phyloP scores from a whole-genome alignment of 2,113 vertebrate species.

The Cromileptes altivelis region DNA sequence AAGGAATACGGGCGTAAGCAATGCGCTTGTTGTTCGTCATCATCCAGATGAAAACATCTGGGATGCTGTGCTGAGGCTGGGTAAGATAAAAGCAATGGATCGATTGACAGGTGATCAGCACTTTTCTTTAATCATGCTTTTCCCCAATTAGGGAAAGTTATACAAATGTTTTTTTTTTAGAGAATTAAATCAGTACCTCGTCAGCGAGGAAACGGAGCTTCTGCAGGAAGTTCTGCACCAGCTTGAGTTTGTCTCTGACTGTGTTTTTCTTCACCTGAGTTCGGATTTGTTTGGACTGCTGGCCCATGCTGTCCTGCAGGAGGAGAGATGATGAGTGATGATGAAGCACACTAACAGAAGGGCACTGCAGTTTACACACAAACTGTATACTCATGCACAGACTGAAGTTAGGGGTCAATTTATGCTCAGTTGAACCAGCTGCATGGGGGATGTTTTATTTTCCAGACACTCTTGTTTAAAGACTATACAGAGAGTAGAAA shows the following conservation, averaged over 20 bases:
- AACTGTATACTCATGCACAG: not conserved
- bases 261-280: slow-evolving; percentile 96
- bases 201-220: slow-evolving; percentile 95
- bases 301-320: slow-evolving; percentile 93
- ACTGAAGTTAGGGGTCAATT: not conserved
- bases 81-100: not conserved
- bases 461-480: not conserved
- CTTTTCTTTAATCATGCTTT: not conserved
- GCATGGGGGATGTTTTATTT: not conserved
- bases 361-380: not conserved
- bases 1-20: slow-evolving; percentile 92
- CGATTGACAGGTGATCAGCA: not conserved
- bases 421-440: not conserved
- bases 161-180: no score
- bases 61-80: slow-evolving; percentile 97
- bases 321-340: not conserved
- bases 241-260: slow-evolving; percentile 92
- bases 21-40: slow-evolving; percentile 95
- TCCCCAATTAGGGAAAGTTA: not conserved
- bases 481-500: not conserved
- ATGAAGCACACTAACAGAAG: not conserved
- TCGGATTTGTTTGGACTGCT: slow-evolving; percentile 90
- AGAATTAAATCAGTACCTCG: slow-evolving; percentile 85
- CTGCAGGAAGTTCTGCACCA: slow-evolving; percentile 93
- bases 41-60: slow-evolving; percentile 98